Percentiles rank a stretch among this genome's conserved stretches.
Evolutionary conservation across 2,113 vertebrate species (phyloP).

Genomic region (Nothocercus julius): DNA sequence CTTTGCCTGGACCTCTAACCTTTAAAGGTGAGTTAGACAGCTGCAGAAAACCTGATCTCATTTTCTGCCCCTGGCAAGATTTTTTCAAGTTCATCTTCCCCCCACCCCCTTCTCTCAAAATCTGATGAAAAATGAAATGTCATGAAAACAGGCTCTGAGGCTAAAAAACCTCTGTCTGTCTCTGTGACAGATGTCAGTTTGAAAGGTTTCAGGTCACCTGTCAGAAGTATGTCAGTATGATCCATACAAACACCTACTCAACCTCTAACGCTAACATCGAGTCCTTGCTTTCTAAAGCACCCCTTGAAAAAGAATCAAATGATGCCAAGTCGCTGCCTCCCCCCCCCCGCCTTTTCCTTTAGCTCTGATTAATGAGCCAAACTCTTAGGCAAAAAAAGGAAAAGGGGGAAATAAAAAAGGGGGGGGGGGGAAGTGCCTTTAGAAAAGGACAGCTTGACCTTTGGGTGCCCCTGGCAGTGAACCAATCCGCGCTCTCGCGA

Average conservation of each 20-base stretch:
- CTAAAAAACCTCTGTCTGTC: conserved; percentile 84
- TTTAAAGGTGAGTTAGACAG: conserved; percentile 82
- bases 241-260: conserved; percentile 77
- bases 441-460: conserved; percentile 93
- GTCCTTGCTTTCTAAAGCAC: conserved; percentile 77
- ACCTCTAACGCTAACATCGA: conserved; percentile 80
- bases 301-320: conserved; percentile 78
- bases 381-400: conserved; percentile 79
- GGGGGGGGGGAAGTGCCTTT: conserved; percentile 45
- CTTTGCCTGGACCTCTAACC: conserved; percentile 81
- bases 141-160: conserved; percentile 84
- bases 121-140: conserved; percentile 90
- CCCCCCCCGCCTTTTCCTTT: conserved; percentile 65
- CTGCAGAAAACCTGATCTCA: conserved; percentile 86
- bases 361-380: conserved; percentile 81
- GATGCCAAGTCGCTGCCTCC: conserved; percentile 76
- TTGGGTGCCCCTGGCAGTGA: conserved; percentile 89
- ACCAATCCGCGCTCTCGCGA: conserved; percentile 95
- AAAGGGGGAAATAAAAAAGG: conserved; percentile 58
- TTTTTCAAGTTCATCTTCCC: conserved; percentile 83
- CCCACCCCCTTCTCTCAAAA: conserved; percentile 74
- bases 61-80: conserved; percentile 84
- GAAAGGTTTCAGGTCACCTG: conserved; percentile 87
- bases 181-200: conserved; percentile 90
- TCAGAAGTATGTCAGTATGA: conserved; percentile 81